Evolutionary conservation across 2,113 vertebrate species (phyloP).

Genomic region (Nerophis lumbriciformis): DNA sequence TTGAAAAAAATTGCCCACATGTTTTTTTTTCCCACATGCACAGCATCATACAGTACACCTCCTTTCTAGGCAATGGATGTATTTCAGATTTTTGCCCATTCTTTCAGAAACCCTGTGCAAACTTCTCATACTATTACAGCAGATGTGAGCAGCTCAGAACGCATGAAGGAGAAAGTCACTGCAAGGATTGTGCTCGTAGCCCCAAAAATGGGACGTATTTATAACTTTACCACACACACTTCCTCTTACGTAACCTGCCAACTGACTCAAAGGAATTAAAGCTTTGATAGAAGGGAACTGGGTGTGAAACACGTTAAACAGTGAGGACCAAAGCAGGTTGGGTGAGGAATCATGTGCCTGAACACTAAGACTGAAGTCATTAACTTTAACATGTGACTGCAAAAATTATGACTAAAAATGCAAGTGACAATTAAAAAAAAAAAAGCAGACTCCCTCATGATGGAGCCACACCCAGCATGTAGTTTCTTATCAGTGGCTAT

Average conservation of each 20-base stretch:
- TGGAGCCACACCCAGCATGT: conserved; percentile 54
- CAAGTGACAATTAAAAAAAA: background rate
- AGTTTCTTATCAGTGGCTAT: conserved; percentile 62
- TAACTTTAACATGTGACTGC: background rate
- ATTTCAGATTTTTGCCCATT: conserved; percentile 35
- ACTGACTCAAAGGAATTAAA: conserved; percentile 5
- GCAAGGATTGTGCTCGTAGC: too few species aligned
- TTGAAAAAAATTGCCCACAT: background rate
- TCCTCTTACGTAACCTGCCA: conserved; percentile 8
- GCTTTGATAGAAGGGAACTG: conserved; percentile 5
- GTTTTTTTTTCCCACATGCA: conserved; percentile 2
- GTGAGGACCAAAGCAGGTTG: background rate
- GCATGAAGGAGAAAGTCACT: background rate
- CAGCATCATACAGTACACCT: background rate
- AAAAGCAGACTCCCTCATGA: conserved; percentile 8
- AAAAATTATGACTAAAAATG: background rate
- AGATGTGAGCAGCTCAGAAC: background rate
- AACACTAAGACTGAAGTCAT: background rate
- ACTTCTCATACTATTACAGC: conserved; percentile 4
- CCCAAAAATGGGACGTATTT: too few species aligned
- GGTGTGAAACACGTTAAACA: conserved; percentile 3
- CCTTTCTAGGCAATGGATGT: conserved; percentile 21
- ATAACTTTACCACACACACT: background rate
- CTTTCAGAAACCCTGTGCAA: conserved; percentile 3
- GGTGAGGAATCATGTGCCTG: conserved; percentile 12